Conservation (phyloP, 2,113 vertebrate genomes). For the Nycticebus coucang region DNA sequence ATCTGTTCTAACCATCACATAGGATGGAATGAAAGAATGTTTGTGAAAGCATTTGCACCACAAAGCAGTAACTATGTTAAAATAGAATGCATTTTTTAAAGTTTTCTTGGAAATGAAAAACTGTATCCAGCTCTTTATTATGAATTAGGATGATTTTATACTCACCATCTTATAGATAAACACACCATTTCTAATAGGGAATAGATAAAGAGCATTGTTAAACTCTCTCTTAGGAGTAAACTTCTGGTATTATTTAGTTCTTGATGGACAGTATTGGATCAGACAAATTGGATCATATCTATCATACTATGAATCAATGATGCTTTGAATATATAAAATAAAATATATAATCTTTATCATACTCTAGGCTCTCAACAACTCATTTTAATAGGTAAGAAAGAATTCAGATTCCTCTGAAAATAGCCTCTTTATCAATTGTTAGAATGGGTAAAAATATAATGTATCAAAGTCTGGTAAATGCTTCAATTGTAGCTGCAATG, state of each 20-base stretch:
- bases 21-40: neutral
- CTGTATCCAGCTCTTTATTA: neutral
- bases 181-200: neutral
- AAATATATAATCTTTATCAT: neutral
- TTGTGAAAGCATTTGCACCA: neutral
- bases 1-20: neutral
- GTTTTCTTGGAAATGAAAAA: conserved; percentile 55
- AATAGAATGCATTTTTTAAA: neutral
- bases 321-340: neutral
- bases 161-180: neutral
- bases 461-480: neutral
- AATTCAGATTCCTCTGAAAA: neutral
- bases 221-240: neutral
- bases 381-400: conserved; percentile 22
- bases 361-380: neutral
- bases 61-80: neutral
- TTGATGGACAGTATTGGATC: neutral
- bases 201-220: neutral
- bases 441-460: neutral
- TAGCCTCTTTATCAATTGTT: neutral
- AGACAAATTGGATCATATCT: neutral
- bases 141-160: conserved; percentile 42
- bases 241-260: neutral
- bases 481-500: neutral
- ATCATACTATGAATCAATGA: neutral